Conservation (phyloP, 2,888 invertebrate genomes). For the Patella depressa region DNA sequence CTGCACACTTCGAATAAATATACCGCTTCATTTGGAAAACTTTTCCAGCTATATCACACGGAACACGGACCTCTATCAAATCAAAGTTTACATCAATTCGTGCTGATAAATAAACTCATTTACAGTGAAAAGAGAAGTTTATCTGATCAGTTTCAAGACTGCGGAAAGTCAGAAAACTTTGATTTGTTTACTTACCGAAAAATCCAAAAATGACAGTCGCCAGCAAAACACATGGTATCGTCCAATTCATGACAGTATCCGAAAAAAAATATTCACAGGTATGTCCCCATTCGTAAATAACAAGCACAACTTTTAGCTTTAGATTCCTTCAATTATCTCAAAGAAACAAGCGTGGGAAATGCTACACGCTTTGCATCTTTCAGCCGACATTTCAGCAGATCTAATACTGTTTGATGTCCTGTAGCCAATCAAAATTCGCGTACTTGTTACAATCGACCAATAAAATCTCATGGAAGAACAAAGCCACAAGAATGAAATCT, state of each 20-base stretch:
- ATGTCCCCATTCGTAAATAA: conserved; percentile 9
- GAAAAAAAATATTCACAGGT: conserved; percentile 6
- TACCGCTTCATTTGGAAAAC: too few species aligned
- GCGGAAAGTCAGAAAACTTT: conserved; percentile 12
- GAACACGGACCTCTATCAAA: too few species aligned
- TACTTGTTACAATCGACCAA: conserved; percentile 28
- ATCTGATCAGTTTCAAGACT: too few species aligned
- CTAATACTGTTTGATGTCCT: conserved; percentile 33
- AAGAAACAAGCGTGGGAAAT: conserved; percentile 8
- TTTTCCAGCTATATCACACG: too few species aligned
- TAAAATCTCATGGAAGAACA: conserved; percentile 28
- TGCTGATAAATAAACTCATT: too few species aligned
- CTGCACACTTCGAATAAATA: too few species aligned
- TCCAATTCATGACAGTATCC: conserved; percentile 34
- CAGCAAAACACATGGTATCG: conserved; percentile 25
- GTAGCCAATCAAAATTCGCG: conserved; percentile 33
- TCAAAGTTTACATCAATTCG: too few species aligned
- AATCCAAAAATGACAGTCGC: conserved; percentile 22
- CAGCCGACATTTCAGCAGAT: conserved; percentile 15
- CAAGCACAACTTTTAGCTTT: conserved; percentile 9
- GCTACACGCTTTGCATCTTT: conserved; percentile 10
- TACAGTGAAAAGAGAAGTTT: too few species aligned
- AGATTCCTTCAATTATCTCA: conserved; percentile 3
- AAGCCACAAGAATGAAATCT: conserved; percentile 24
- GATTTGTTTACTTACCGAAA: conserved; percentile 33